Percentiles rank a stretch among this genome's conserved stretches.
phyloP scores from a whole-genome alignment of 2,113 vertebrate species.

The Tachycineta bicolor region DNA sequence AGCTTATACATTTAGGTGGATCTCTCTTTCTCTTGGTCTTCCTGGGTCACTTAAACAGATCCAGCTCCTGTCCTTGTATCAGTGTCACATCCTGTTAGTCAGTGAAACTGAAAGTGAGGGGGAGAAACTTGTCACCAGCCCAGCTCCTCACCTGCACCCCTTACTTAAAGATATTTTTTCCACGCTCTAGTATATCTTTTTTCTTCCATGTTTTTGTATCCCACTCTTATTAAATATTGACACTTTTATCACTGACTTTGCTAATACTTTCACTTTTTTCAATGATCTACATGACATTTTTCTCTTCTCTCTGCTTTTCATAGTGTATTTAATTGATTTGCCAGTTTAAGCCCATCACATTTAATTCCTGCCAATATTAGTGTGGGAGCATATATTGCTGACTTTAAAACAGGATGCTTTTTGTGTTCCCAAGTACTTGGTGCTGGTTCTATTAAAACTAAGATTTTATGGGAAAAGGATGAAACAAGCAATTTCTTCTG shows the following conservation, averaged over 20 bases:
- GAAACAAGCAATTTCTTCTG: neutral
- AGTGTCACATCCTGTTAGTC: rapidly evolving
- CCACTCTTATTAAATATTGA: neutral
- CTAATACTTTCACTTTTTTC: neutral
- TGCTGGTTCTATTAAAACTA: neutral
- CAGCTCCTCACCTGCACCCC: neutral
- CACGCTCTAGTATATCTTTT: neutral
- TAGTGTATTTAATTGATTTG: slow-evolving; percentile 24
- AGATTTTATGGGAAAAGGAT: neutral
- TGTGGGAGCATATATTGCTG: neutral
- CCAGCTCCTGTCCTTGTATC: neutral
- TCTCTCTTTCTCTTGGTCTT: neutral
- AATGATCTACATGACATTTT: neutral
- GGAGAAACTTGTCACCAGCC: neutral
- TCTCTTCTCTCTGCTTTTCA: neutral
- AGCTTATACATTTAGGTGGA: neutral
- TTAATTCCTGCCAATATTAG: neutral
- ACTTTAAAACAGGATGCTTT: neutral
- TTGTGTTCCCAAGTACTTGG: neutral
- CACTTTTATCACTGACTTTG: neutral
- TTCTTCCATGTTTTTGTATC: neutral
- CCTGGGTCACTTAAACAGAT: neutral
- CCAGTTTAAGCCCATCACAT: neutral
- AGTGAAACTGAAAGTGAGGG: neutral
- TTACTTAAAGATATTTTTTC: neutral